These are phyloP conservation scores for Panagrolaimus sp. DNA, from an alignment of 1,140 invertebrate species.

Conservation along the genomic window DNA sequence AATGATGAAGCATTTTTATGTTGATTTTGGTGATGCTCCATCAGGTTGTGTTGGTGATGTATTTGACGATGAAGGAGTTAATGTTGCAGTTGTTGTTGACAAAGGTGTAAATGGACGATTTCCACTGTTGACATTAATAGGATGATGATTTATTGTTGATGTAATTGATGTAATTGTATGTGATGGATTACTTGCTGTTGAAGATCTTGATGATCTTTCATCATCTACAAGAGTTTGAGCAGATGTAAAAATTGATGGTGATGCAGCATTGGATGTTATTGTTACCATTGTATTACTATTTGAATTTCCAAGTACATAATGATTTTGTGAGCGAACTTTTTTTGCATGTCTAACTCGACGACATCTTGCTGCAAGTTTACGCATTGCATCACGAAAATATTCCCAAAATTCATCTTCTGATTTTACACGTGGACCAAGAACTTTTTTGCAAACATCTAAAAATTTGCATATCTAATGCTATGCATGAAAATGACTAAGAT, in stretches of 20 bases:
- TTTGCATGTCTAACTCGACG: constrained; percentile 13
- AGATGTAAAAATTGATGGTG: constrained; percentile 4
- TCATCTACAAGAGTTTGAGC: not conserved
- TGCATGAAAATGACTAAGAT: not conserved
- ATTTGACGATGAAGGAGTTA: not conserved
- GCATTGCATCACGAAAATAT: constrained; percentile 43
- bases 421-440: constrained; percentile 30
- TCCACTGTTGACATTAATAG: not conserved
- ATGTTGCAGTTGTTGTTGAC: not conserved
- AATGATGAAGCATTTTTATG: too few relatives aligned
- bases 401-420: constrained; percentile 47
- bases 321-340: not conserved
- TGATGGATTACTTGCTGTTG: constrained; percentile 7
- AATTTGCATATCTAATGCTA: not conserved
- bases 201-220: not conserved
- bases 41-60: not conserved
- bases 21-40: too few relatives aligned
- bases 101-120: not conserved
- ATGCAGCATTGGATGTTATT: not conserved
- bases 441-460: constrained; percentile 46
- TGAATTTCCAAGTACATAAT: not conserved
- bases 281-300: constrained; percentile 1
- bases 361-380: constrained; percentile 38
- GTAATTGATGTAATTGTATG: not conserved
- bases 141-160: not conserved